A percentile compares a stretch with the other conserved stretches of the same genome.
phyloP scores from a whole-genome alignment of 2,797 vertebrate genomes.

The Characodon lateralis region DNA sequence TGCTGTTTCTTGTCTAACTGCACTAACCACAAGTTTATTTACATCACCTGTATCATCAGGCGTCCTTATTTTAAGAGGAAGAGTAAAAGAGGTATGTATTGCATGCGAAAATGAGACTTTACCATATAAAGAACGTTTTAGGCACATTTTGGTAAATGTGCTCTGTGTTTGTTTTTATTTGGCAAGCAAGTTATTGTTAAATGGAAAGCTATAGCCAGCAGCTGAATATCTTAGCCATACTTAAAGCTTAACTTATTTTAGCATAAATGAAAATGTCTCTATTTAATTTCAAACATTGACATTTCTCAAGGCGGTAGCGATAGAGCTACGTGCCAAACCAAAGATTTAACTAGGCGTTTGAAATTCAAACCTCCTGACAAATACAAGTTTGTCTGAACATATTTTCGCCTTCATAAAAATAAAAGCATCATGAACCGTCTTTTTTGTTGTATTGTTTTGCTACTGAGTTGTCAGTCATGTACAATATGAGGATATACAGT shows the following conservation, averaged over 20 bases:
- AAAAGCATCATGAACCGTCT: too few species aligned
- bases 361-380: too few species aligned
- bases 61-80: constrained; percentile 37
- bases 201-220: constrained; percentile 3
- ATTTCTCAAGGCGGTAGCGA: too few species aligned
- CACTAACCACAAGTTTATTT: constrained; percentile 67
- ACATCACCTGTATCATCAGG: constrained; percentile 42
- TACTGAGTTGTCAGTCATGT: too few species aligned
- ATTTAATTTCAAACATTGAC: too few species aligned
- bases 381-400: too few species aligned
- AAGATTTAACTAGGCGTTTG: too few species aligned
- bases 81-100: constrained; percentile 51
- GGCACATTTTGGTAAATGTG: constrained; percentile 22
- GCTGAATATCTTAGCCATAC: constrained; percentile 2
- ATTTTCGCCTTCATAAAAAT: too few species aligned
- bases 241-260: background rate
- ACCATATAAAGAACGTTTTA: constrained; percentile 9
- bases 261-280: background rate
- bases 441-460: too few species aligned
- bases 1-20: constrained; percentile 54
- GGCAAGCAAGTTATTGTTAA: background rate
- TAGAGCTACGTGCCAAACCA: too few species aligned
- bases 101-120: constrained; percentile 54
- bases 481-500: too few species aligned
- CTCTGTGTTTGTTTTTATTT: constrained; percentile 21